Conservation (phyloP, 2,113 vertebrate species). For the Isichthys henryi region DNA sequence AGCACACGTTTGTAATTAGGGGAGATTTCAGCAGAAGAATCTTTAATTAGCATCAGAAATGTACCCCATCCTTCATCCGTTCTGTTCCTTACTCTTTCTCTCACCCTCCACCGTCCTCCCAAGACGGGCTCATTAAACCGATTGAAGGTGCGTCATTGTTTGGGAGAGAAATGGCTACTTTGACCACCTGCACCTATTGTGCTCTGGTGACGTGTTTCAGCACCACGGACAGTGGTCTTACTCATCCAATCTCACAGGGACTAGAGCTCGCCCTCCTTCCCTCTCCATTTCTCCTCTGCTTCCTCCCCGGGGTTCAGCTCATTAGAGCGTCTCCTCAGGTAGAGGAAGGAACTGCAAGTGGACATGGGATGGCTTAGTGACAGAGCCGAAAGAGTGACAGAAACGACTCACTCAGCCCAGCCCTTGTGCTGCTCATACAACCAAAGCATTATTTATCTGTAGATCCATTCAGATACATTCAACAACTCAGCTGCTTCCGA, state of each 20-base stretch:
- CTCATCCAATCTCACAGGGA: neutral
- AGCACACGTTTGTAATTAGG: constrained; percentile 32
- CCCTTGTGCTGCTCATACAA: neutral
- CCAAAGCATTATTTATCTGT: neutral
- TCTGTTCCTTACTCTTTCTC: constrained; percentile 21
- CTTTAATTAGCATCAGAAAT: constrained; percentile 12
- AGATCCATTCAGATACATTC: constrained; percentile 11
- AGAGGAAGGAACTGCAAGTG: neutral
- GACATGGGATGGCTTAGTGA: neutral
- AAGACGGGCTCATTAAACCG: constrained; percentile 29
- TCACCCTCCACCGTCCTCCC: constrained; percentile 20
- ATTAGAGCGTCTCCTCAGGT: neutral
- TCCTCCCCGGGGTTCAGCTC: neutral
- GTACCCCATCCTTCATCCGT: neutral
- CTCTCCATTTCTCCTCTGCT: neutral
- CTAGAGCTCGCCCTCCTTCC: neutral
- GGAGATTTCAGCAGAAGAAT: constrained; percentile 22
- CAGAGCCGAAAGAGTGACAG: neutral
- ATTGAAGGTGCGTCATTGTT: constrained; percentile 26
- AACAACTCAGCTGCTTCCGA: neutral
- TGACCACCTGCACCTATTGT: neutral
- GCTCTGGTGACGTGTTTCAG: neutral
- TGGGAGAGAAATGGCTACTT: constrained; percentile 14
- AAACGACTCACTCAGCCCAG: neutral
- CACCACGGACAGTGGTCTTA: neutral